These are phyloP conservation scores for Leptinotarsa defecta DNA, from an alignment of 1,140 invertebrate genomes.

Conservation along the genomic window DNA sequence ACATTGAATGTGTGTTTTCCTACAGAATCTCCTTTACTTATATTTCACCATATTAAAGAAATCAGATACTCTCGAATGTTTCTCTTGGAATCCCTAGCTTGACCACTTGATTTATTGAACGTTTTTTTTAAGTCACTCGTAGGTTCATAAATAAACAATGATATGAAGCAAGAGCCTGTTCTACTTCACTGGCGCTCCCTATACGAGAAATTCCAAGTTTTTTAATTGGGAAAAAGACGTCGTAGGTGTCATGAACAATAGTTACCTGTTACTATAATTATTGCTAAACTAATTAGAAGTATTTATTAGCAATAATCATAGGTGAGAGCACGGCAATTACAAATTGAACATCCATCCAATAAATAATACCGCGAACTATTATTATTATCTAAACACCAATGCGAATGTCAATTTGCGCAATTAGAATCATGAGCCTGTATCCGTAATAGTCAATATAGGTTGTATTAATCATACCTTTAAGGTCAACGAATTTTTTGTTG, in stretches of 20 bases:
- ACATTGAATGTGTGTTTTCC: too few relatives aligned
- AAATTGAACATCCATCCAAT: constrained; percentile 13
- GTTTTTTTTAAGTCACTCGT: too few relatives aligned
- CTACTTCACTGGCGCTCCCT: too few relatives aligned
- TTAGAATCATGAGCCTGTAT: not conserved
- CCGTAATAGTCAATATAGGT: not conserved
- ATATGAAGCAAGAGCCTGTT: too few relatives aligned
- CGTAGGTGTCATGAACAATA: constrained; percentile 15
- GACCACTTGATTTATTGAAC: too few relatives aligned
- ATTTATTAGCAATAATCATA: constrained; percentile 19
- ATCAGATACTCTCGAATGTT: too few relatives aligned
- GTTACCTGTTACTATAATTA: not conserved
- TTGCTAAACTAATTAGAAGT: not conserved
- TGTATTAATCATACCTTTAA: constrained; percentile 5
- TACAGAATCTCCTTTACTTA: too few relatives aligned
- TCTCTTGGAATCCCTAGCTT: too few relatives aligned
- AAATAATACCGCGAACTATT: constrained; percentile 10
- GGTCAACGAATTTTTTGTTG: not conserved
- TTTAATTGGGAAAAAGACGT: not conserved
- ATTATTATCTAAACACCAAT: constrained; percentile 12
- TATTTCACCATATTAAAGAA: too few relatives aligned
- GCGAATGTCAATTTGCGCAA: constrained; percentile 20
- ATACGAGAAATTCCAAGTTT: too few relatives aligned
- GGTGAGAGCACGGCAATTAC: constrained; percentile 4
- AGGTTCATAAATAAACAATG: too few relatives aligned